Percentiles rank a stretch among this genome's conserved stretches.
These are phyloP conservation scores for Parelbella ahira DNA, from an alignment of 2,888 invertebrate genomes.

Conservation along the genomic window DNA sequence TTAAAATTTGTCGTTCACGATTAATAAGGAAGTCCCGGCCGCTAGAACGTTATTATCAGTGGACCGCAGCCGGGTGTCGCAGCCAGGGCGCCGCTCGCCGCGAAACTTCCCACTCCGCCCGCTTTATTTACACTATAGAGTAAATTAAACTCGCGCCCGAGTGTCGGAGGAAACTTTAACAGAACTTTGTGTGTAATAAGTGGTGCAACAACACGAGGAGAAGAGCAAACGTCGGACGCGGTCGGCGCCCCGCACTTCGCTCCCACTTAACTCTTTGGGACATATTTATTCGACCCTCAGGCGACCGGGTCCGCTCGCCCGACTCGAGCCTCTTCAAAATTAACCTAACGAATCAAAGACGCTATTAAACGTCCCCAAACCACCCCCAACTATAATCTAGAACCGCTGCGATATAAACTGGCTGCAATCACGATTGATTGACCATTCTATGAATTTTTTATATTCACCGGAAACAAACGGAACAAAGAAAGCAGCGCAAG, in stretches of 20 bases:
- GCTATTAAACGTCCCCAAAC: slow-evolving; percentile 58
- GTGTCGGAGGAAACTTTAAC: slow-evolving; percentile 78
- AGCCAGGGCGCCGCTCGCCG: slow-evolving; percentile 57
- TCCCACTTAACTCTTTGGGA: slow-evolving; percentile 80
- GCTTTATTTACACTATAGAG: slow-evolving; percentile 82
- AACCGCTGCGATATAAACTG: slow-evolving; percentile 59
- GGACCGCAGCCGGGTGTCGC: slow-evolving; percentile 60
- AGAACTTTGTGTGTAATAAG: slow-evolving; percentile 81
- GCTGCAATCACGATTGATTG: slow-evolving; percentile 60
- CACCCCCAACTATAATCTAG: slow-evolving; percentile 55
- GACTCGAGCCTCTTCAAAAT: slow-evolving; percentile 60
- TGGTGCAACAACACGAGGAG: slow-evolving; percentile 81
- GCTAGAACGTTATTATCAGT: slow-evolving; percentile 76
- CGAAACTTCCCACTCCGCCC: slow-evolving; percentile 75
- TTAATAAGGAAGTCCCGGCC: slow-evolving; percentile 78
- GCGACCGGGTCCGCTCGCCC: slow-evolving; percentile 66
- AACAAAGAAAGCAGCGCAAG: slow-evolving; percentile 62
- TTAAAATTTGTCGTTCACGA: slow-evolving; percentile 82
- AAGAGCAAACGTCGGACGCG: slow-evolving; percentile 80
- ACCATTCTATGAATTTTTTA: slow-evolving; percentile 64
- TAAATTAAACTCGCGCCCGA: slow-evolving; percentile 81
- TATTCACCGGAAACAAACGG: slow-evolving; percentile 61
- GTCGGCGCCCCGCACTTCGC: slow-evolving; percentile 74
- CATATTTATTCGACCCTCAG: slow-evolving; percentile 81
- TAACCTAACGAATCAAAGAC: slow-evolving; percentile 76